phyloP scores from a whole-genome alignment of 2,888 invertebrate genomes.

The Leucophenga maculata region DNA sequence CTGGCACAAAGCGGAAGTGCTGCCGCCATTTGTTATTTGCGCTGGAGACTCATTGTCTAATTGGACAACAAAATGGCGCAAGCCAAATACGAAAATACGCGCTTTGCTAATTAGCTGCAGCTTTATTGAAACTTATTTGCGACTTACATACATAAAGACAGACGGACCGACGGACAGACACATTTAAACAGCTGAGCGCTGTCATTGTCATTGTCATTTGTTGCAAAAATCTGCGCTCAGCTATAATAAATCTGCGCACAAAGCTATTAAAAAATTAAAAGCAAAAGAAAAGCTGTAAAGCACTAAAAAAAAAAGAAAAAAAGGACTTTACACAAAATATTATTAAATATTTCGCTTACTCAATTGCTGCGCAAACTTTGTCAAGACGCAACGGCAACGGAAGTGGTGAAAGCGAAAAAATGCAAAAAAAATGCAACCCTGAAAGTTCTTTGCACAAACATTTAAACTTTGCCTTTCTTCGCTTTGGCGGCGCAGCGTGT shows the following conservation, averaged over 20 bases:
- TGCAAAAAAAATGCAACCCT: conserved; percentile 32
- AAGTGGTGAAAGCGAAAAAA: conserved; percentile 1
- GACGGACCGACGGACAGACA: conserved; percentile 44
- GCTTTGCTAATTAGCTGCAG: conserved; percentile 57
- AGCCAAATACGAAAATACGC: conserved; percentile 48
- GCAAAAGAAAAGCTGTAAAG: conserved; percentile 25
- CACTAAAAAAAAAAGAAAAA: conserved; percentile 34
- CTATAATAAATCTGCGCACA: conserved; percentile 25
- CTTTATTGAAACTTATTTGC: conserved; percentile 51
- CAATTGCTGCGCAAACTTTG: conserved; percentile 53
- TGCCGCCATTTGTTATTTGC: conserved; percentile 39
- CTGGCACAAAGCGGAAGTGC: conserved; percentile 55
- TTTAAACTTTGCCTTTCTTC: conserved; percentile 37
- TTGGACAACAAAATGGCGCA: conserved; percentile 38
- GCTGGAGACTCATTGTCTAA: conserved; percentile 59
- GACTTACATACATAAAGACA: conserved; percentile 49
- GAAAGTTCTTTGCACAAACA: conserved; percentile 32
- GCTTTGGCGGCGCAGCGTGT: not conserved
- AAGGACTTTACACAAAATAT: conserved; percentile 35
- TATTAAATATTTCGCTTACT: conserved; percentile 59
- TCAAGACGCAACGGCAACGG: conserved; percentile 42
- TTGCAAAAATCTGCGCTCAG: conserved; percentile 23
- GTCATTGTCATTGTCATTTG: too few relatives aligned
- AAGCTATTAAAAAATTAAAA: conserved; percentile 45
- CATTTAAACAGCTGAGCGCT: conserved; percentile 22